Conservation (phyloP, 30 jellyfish, hydroid and myxozoan species). For the Aurelia sp. region DNA sequence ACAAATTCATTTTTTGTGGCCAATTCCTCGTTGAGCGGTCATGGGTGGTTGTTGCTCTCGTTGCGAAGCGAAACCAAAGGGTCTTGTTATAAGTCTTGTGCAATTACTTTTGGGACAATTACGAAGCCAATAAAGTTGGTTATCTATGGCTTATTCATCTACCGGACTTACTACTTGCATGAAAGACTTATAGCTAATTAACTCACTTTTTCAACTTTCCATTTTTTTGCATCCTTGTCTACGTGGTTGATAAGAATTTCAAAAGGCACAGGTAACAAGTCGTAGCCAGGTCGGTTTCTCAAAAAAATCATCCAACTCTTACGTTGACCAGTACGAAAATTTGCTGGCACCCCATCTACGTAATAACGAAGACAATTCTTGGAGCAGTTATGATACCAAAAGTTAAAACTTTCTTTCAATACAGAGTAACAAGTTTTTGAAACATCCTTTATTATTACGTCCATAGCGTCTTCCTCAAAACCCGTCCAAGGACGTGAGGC, state of each 20-base stretch:
- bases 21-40: too few relatives aligned
- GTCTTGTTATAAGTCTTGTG: too few relatives aligned
- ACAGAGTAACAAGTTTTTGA: slow-evolving; percentile 49
- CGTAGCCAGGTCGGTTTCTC: slow-evolving; percentile 43
- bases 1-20: too few relatives aligned
- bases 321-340: slow-evolving; percentile 38
- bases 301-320: slow-evolving; percentile 46
- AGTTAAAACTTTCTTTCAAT: slow-evolving; percentile 67
- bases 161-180: background rate
- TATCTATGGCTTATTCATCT: background rate
- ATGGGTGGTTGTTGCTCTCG: too few relatives aligned
- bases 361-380: slow-evolving; percentile 30
- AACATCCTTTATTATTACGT: slow-evolving; percentile 15
- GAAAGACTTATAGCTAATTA: background rate
- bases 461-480: slow-evolving; percentile 16
- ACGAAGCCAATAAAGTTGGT: too few relatives aligned
- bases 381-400: slow-evolving; percentile 72
- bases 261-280: slow-evolving; percentile 51
- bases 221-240: slow-evolving; percentile 53
- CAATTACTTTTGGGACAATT: too few relatives aligned
- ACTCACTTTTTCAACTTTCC: slow-evolving; percentile 71
- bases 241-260: slow-evolving; percentile 63
- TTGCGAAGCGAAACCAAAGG: too few relatives aligned
- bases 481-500: slow-evolving; percentile 62
- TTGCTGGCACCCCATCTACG: slow-evolving; percentile 58